Evolutionary conservation across 2,797 vertebrate species (phyloP).

Genomic region (Urophycis tenuis): DNA sequence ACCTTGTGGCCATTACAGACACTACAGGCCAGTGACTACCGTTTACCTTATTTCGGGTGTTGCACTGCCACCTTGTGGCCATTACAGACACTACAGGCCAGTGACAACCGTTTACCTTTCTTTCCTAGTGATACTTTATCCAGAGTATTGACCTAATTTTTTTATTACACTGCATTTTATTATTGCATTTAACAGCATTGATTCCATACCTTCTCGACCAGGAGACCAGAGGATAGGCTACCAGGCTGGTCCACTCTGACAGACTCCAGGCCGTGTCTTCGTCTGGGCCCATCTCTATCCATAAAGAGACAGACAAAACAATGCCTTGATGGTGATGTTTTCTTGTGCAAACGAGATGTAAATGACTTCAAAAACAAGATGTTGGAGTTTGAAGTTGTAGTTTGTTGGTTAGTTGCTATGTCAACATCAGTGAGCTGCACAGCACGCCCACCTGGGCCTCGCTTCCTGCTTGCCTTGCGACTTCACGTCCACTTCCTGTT

Average conservation of each 20-base stretch:
- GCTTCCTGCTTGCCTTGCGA: neutral
- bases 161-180: neutral
- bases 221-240: neutral
- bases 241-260: neutral
- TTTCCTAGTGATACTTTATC: too few species aligned
- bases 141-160: neutral
- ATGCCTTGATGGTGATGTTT: neutral
- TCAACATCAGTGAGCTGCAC: too few species aligned
- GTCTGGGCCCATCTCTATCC: neutral
- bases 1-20: slow-evolving; percentile 38
- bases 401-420: neutral
- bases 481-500: neutral
- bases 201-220: slow-evolving; percentile 18
- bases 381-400: neutral
- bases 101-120: neutral
- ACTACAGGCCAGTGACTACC: neutral
- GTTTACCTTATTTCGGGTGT: too few species aligned
- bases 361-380: too few species aligned
- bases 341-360: too few species aligned
- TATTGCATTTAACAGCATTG: neutral
- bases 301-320: too few species aligned
- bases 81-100: neutral
- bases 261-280: neutral
- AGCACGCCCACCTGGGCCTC: neutral
- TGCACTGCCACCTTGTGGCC: too few species aligned